Base-by-base conservation (phyloP, 2,888 invertebrate genomes). In the Lamellibrachia satsuma region DNA sequence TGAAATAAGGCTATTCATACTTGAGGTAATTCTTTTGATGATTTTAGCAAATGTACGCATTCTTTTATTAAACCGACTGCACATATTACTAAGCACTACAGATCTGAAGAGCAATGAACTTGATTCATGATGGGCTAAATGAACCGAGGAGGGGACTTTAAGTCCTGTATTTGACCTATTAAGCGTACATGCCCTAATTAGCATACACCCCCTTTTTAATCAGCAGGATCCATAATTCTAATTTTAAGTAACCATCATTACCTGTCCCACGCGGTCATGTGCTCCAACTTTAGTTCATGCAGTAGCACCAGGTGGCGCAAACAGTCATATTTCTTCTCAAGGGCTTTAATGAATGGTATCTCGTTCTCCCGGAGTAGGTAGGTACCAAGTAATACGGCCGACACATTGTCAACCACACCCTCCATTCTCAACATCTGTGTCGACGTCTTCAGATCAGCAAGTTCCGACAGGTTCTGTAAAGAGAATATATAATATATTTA, bases 401-500 rank as follows among this genome's bases (percentile, higher is more conserved):
- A 95, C 75, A 96, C 94, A 92, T 95, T 95, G 93, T 95, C 95
- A 92, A 94, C 95, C 7, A 94, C 94, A 92, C 95, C 95, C 52
- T 94, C 94, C 7, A 94, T 92, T 7, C 95, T 92, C 3, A 94
- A 91, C 60, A 93, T 93, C 92, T 94, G 93, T 92, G 95, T 94
- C 90, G 93, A 93, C 75, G 93, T 92, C 9, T 94, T 75, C 51
- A 94, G 27, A 6, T 93, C 90, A n/a, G 93, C 92, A 90, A 95
- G 93, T 91, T 94, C 94, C 3, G 91, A 52, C 52, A 22, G 75
- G 75, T 75, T n/a, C 75, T 75, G 75, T 2, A 75, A 57, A 57
- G 57, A 52, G 92, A 93, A 94, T 95, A 91, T 6, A 93, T 92
- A 75, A 39, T 52, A 92, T 15, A 92, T 90, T 15, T 52, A 91